Percentiles rank a stretch among this genome's conserved stretches.
These are phyloP conservation scores for Pseudomyrmex dendroicus DNA, from an alignment of 1,140 invertebrate genomes.

Conservation along the genomic window DNA sequence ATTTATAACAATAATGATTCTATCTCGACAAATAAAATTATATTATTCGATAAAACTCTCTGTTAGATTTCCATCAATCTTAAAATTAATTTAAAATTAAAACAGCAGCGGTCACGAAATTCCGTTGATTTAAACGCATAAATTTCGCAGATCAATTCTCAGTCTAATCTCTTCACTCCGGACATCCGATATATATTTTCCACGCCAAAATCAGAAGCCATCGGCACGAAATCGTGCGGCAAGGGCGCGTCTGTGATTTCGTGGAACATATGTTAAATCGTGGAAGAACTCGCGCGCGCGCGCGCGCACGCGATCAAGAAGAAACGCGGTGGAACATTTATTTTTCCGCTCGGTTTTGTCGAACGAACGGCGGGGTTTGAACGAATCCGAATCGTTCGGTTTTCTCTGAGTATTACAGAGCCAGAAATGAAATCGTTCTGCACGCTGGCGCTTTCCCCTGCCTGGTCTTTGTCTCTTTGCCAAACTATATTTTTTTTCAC, in stretches of 20 bases:
- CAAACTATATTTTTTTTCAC: conserved; percentile 40
- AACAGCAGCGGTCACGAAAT: too few relatives aligned
- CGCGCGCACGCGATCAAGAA: conserved; percentile 1
- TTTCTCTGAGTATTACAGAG: conserved; percentile 52
- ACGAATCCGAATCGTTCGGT: conserved; percentile 53
- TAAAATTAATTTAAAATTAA: background rate
- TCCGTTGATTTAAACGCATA: background rate
- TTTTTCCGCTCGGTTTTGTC: conserved; percentile 54
- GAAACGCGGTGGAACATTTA: conserved; percentile 34
- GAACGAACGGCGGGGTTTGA: conserved; percentile 38
- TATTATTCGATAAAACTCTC: too few relatives aligned
- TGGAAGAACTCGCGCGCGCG: conserved; percentile 13
- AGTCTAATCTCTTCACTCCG: background rate
- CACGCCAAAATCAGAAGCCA: conserved; percentile 18
- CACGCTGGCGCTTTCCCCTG: background rate
- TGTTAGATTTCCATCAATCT: background rate
- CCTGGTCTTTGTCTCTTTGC: conserved; percentile 53
- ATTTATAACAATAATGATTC: too few relatives aligned
- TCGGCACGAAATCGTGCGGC: conserved; percentile 36
- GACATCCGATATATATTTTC: conserved; percentile 15
- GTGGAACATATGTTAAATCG: conserved; percentile 53
- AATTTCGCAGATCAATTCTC: background rate
- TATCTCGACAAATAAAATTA: too few relatives aligned
- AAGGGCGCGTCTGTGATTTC: conserved; percentile 39
- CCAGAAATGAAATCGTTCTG: conserved; percentile 46